Percentiles rank a stretch among this genome's conserved stretches.
Evolutionary conservation across 2,888 invertebrate genomes (phyloP).

Genomic region (Leptarthrus brevirostris): DNA sequence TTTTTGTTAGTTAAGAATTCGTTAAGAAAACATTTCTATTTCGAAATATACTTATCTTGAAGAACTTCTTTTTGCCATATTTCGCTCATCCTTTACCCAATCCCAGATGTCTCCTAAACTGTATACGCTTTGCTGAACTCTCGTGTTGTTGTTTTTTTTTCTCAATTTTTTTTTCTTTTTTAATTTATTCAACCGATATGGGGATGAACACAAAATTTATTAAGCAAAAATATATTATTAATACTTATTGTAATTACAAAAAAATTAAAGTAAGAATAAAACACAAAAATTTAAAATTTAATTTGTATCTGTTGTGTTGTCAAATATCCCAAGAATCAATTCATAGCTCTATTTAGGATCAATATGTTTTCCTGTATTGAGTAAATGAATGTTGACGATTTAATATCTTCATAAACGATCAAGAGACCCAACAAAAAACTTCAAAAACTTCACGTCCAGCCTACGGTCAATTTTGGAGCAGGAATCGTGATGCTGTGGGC

Average conservation of each 20-base stretch:
- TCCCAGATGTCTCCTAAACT: neutral
- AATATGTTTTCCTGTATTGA: no score
- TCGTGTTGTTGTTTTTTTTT: constrained; percentile 15
- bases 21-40: constrained; percentile 33
- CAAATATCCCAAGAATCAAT: no score
- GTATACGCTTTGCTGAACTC: constrained; percentile 16
- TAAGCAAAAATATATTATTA: constrained; percentile 44
- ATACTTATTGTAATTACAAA: constrained; percentile 44
- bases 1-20: constrained; percentile 33
- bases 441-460: no score
- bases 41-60: constrained; percentile 21
- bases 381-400: no score
- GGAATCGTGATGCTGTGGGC: no score
- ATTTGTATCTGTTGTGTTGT: no score
- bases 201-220: constrained; percentile 44
- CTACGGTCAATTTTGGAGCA: no score
- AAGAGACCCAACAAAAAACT: no score
- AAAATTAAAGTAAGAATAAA: constrained; percentile 43
- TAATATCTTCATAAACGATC: no score
- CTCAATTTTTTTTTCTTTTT: constrained; percentile 17
- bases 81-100: constrained; percentile 20
- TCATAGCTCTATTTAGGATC: no score
- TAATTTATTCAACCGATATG: constrained; percentile 22
- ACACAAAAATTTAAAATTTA: constrained; percentile 41
- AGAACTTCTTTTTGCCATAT: constrained; percentile 12